A percentile compares a stretch with the other conserved stretches of the same genome.
Evolutionary conservation across 2,113 vertebrate genomes (phyloP).

Genomic region (Rhinogobius similis): DNA sequence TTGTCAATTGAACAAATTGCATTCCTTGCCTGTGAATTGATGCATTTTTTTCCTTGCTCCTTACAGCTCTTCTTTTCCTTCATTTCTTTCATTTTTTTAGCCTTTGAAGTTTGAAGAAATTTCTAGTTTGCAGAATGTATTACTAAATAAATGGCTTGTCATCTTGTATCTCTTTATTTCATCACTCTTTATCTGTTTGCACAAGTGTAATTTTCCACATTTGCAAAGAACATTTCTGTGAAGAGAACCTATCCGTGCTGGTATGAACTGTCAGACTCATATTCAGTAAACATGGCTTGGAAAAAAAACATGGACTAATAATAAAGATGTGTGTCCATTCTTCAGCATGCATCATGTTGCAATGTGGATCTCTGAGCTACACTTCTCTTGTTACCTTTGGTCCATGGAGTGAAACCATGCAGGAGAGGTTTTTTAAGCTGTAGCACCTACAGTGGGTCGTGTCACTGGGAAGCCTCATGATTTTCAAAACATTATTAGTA

Average conservation of each 20-base stretch:
- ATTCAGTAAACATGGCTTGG: constrained; percentile 2
- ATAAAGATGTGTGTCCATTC: constrained; percentile 4
- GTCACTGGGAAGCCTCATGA: neutral
- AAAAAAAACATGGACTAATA: constrained; percentile 6
- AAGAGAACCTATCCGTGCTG: neutral
- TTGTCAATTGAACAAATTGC: constrained; percentile 81
- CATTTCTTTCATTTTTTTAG: constrained; percentile 75
- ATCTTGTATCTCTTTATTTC: constrained; percentile 75
- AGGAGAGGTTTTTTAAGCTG: neutral
- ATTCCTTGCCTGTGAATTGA: constrained; percentile 83
- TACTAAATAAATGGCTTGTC: constrained; percentile 91
- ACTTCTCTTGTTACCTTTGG: neutral
- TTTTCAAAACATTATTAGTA: neutral
- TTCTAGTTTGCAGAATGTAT: constrained; percentile 87
- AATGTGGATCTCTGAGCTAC: neutral
- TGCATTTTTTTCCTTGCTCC: constrained; percentile 71
- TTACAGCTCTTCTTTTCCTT: constrained; percentile 54
- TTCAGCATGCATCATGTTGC: neutral
- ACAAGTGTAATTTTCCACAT: constrained; percentile 16
- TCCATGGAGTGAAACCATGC: neutral
- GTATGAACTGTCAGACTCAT: constrained; percentile 6
- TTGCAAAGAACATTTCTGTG: constrained; percentile 5
- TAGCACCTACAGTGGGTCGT: neutral
- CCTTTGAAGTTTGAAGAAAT: constrained; percentile 82
- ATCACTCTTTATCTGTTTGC: constrained; percentile 54